Conservation (phyloP, 1,140 invertebrate species). For the Rhyzopertha dominica region DNA sequence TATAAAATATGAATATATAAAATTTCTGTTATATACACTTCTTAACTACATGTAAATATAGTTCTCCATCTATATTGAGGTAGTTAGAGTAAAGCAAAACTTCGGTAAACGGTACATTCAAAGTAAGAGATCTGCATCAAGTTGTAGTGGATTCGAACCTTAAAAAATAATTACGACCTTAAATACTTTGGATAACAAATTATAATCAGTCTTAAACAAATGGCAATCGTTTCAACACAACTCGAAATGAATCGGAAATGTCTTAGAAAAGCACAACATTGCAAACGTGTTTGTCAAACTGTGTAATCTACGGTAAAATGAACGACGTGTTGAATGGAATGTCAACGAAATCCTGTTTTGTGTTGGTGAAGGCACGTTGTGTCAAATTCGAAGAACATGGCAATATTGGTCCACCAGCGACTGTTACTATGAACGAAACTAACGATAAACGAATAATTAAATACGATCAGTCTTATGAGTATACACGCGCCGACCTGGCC, state of each 20-base stretch:
- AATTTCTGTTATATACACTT: conserved; percentile 14
- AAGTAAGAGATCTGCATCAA: conserved; percentile 15
- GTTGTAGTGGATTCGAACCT: conserved; percentile 8
- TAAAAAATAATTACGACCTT: too few relatives aligned
- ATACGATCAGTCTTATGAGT: conserved; percentile 10
- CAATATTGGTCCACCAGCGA: conserved; percentile 21
- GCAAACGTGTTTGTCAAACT: background rate
- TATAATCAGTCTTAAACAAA: conserved; percentile 40
- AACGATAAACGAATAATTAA: conserved; percentile 16
- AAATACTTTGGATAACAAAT: conserved; percentile 35
- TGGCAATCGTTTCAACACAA: conserved; percentile 32
- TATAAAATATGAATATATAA: conserved; percentile 24
- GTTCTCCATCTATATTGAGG: conserved; percentile 15
- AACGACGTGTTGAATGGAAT: conserved; percentile 36
- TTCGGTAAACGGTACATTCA: conserved; percentile 17
- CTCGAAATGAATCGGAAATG: conserved; percentile 8
- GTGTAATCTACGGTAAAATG: too few relatives aligned
- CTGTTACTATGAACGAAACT: conserved; percentile 15
- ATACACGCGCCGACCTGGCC: too few relatives aligned
- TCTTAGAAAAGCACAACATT: conserved; percentile 3
- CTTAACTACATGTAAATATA: conserved; percentile 7
- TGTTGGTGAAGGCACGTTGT: conserved; percentile 22
- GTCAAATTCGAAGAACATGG: conserved; percentile 14
- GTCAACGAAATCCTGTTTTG: conserved; percentile 19
- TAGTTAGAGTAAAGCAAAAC: conserved; percentile 23